phyloP scores from a whole-genome alignment of 2,113 vertebrate species.

The Capreolus pygargus region DNA sequence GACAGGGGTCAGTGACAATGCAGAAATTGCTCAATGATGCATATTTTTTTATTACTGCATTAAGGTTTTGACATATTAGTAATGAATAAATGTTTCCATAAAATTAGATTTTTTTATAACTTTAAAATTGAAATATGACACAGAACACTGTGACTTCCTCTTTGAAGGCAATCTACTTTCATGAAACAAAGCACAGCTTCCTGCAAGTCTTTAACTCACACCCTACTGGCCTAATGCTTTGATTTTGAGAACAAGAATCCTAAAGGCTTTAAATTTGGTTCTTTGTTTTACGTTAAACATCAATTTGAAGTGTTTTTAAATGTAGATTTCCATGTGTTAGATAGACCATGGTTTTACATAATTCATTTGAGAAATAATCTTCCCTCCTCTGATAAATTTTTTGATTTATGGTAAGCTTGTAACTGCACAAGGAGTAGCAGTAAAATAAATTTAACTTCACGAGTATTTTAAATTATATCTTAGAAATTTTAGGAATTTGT shows the following conservation, averaged over 20 bases:
- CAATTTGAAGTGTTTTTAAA: constrained; percentile 28
- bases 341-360: not conserved
- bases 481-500: not conserved
- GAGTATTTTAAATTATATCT: not conserved
- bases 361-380: constrained; percentile 29
- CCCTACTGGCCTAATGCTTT: constrained; percentile 72
- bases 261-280: constrained; percentile 6
- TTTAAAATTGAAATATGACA: constrained; percentile 82
- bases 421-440: not conserved
- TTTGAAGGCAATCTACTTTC: constrained; percentile 66
- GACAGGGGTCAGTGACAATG: constrained; percentile 94
- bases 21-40: constrained; percentile 92
- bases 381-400: not conserved
- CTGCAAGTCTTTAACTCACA: constrained; percentile 43
- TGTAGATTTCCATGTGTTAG: not conserved
- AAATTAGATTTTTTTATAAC: constrained; percentile 80
- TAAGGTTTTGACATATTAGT: constrained; percentile 95
- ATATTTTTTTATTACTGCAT: constrained; percentile 95
- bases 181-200: constrained; percentile 62
- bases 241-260: constrained; percentile 63
- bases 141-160: constrained; percentile 57
- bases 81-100: constrained; percentile 93
- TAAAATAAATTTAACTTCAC: constrained; percentile 1
- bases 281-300: constrained; percentile 41
- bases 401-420: not conserved